Evolutionary conservation across 1,140 invertebrate genomes (phyloP), one percentile per base, ranked within the genome.

Genomic region (Meloidogyne exigua): DNA sequence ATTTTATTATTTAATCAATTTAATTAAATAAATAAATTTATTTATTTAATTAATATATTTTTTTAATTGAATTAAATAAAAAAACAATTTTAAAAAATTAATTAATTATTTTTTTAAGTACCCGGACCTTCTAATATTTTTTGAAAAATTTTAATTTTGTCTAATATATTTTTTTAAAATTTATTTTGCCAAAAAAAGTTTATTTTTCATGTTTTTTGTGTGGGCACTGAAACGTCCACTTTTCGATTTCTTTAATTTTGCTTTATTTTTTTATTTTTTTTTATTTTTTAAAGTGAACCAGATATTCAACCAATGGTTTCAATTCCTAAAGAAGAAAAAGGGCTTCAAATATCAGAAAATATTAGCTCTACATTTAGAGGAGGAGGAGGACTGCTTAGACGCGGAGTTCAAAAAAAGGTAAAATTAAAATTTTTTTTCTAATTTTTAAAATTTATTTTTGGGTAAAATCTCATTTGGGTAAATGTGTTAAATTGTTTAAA

Each of bases 391-490:
- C 9, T 4, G 18, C 23, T 13, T n/a, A 73, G 23, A 39, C 72
- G 72, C 15, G 26, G 72, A 64, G 72, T 73, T 7, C 72, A 73
- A 12, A 73, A 73, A 39, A 73, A 65, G 25, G 71, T 73, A 28
- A 9, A 28, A 18, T 21, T 18, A 67, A 67, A 28, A n/a, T 21
- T 67, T 15, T 32, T 32, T 39, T 39, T 7, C 10, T 39, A 9
- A 7, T 10, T 39, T 39, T 57, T 57, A n/a, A 57, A 49, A 49
- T 49, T 42, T 10, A 10, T 5, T 42, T 42, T 49, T 18, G 44
- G 44, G 7, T 49, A 13, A 49, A 18, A 3, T 18, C 18, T 18
- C 44, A 49, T 49, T 49, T 49, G 44, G 44, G 44, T 18, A 13
- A 49, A 49, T 49, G n/a, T n/a, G n/a, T 49, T 5, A 15, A 44